Evolutionary conservation across 2,113 vertebrate species (phyloP).

Genomic region (Pampusana beccarii): DNA sequence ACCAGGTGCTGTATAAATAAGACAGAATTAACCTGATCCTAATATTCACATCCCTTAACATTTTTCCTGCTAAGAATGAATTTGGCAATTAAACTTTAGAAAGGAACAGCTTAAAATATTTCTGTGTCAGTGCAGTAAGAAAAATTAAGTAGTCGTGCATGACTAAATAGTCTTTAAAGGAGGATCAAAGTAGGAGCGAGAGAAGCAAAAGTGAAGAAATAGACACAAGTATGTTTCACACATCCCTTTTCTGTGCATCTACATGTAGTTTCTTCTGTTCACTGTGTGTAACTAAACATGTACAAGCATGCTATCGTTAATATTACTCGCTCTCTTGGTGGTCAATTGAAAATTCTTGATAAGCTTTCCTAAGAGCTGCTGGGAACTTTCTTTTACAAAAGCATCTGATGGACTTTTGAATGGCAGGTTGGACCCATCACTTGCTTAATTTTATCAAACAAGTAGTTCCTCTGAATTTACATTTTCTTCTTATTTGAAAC

Average conservation of each 20-base stretch:
- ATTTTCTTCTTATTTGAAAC: neutral
- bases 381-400: neutral
- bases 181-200: neutral
- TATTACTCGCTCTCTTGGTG: neutral
- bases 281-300: neutral
- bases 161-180: neutral
- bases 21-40: neutral
- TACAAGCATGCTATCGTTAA: neutral
- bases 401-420: neutral
- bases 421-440: neutral
- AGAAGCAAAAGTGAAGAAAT: neutral
- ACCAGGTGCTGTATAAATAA: neutral
- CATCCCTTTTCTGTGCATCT: neutral
- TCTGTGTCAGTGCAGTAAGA: neutral
- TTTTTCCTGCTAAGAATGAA: neutral
- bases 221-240: neutral
- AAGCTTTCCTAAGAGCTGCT: neutral
- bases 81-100: neutral
- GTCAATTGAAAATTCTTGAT: neutral
- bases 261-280: neutral
- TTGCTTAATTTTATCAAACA: neutral
- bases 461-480: neutral
- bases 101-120: neutral
- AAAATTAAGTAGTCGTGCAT: neutral
- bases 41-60: neutral